Conservation (phyloP, 1,140 invertebrate genomes). For the Lepeophtheirus salmonis region DNA sequence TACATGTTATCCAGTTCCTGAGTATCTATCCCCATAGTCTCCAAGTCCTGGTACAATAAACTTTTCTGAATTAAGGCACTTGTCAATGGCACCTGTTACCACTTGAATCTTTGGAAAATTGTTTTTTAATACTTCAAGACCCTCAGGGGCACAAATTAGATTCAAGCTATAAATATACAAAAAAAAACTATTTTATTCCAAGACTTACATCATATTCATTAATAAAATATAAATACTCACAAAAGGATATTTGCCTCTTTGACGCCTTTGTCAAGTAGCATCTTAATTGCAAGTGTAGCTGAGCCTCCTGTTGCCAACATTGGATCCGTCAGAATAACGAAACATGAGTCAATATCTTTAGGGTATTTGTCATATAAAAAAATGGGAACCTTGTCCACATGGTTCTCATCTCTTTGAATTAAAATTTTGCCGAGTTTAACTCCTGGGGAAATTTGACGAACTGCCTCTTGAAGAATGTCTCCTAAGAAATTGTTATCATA, state of each 20-base stretch:
- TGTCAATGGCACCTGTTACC: slow-evolving; percentile 14
- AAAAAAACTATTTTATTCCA: no score
- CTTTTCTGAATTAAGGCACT: slow-evolving; percentile 5
- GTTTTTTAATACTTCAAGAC: slow-evolving; percentile 6
- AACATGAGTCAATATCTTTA: slow-evolving; percentile 7
- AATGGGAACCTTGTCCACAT: slow-evolving; percentile 10
- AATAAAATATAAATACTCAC: no score
- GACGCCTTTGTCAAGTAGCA: neutral
- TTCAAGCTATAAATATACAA: slow-evolving; percentile 11
- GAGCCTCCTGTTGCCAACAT: slow-evolving; percentile 16
- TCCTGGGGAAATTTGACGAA: slow-evolving; percentile 11
- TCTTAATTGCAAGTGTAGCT: neutral
- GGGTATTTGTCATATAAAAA: slow-evolving; percentile 16
- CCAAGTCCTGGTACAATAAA: slow-evolving; percentile 18
- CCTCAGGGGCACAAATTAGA: slow-evolving; percentile 16
- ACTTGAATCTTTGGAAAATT: slow-evolving; percentile 12
- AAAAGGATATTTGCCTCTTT: neutral
- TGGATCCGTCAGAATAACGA: slow-evolving; percentile 16
- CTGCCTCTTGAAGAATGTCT: slow-evolving; percentile 18
- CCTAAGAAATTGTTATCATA: no score
- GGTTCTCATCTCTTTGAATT: slow-evolving; percentile 17
- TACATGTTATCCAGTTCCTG: slow-evolving; percentile 8
- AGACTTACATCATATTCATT: no score
- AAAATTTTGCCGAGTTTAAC: slow-evolving; percentile 15
- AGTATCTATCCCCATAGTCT: slow-evolving; percentile 18